Conservation (phyloP, 1,140 invertebrate species). For the Drosophila ogumai region DNA sequence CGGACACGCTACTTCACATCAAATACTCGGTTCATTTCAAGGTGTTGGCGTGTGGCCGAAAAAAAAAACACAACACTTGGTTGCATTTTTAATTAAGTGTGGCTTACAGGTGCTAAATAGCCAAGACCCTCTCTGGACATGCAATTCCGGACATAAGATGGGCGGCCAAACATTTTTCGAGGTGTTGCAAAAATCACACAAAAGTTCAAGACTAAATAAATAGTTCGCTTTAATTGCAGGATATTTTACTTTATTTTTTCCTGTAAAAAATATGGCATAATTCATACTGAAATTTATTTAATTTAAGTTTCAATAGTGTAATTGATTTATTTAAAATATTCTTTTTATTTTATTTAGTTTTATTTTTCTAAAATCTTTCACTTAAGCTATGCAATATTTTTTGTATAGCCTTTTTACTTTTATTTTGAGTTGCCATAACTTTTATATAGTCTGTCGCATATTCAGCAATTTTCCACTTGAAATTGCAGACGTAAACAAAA, state of each 20-base stretch:
- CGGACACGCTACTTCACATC: conserved; percentile 44
- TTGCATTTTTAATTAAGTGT: conserved; percentile 67
- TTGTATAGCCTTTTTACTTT: background rate
- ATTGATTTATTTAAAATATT: background rate
- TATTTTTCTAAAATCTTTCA: background rate
- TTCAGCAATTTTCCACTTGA: conserved; percentile 81
- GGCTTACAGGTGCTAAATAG: conserved; percentile 78
- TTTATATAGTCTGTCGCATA: conserved; percentile 18
- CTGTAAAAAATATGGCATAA: too few relatives aligned
- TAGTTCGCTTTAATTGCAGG: background rate
- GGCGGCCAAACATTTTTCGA: conserved; percentile 7
- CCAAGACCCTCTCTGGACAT: conserved; percentile 43
- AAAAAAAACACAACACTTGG: conserved; percentile 30
- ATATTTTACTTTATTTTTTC: background rate
- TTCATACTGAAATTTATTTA: too few relatives aligned
- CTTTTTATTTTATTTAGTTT: background rate
- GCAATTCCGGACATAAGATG: conserved; percentile 48
- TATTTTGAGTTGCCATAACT: conserved; percentile 19
- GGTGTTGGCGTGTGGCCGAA: conserved; percentile 62
- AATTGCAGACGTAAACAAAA: conserved; percentile 54
- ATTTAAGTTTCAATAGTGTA: background rate
- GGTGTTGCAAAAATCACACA: conserved; percentile 25
- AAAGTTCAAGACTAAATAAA: background rate
- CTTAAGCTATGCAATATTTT: conserved; percentile 9
- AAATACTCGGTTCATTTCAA: conserved; percentile 31